Evolutionary conservation across 2,888 invertebrate species (phyloP), one percentile per base, ranked within the genome.

Genomic region (Pseudanteris insignis): DNA sequence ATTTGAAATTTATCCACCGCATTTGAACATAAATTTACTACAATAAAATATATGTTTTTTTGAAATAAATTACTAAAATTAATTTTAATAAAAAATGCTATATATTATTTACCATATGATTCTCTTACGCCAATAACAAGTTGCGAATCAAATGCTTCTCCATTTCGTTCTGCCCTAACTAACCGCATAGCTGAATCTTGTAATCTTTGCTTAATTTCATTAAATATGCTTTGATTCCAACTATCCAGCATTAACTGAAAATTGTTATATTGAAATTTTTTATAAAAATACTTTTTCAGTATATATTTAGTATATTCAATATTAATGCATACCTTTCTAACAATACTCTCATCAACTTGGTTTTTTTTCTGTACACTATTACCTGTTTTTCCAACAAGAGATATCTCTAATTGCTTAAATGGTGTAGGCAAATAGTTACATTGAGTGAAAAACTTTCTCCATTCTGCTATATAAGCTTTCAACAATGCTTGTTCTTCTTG

Each of bases 401-500:
- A 88, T 65, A 89, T 89, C 82, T 97, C 96, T 68, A 98, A 83
- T 77, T 95, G 94, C 54, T 91, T 87, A 83, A 98, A 98, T 10
- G 97, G 97, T 67, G 95, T 91, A 1, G 97, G 97, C 72, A 98
- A 84, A 82, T 97, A 98, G 79, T 93, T 92, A 81, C 97, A 96
- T 80, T 99, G 98, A 2, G 95, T 93, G 78, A 96, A 97, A 83
- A 97, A 99, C 78, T 95, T 96, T 38, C 94, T 87, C 99, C 99
- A 99, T 82, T 99, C 98, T 3, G 90, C 88, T 70, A 98, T 98
- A 79, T 99, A 99, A 0, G 96, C 93, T 81, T 94, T 95, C 4
- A 99, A 84, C 25, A 99, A 84, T 0, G 96, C 94, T 77, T 96
- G 95, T 72, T 98, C 97, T 75, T 97, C 96, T 63, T 92, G 87